Conservation (phyloP, 2,797 vertebrate species). For the Tolypeutes matacus region DNA sequence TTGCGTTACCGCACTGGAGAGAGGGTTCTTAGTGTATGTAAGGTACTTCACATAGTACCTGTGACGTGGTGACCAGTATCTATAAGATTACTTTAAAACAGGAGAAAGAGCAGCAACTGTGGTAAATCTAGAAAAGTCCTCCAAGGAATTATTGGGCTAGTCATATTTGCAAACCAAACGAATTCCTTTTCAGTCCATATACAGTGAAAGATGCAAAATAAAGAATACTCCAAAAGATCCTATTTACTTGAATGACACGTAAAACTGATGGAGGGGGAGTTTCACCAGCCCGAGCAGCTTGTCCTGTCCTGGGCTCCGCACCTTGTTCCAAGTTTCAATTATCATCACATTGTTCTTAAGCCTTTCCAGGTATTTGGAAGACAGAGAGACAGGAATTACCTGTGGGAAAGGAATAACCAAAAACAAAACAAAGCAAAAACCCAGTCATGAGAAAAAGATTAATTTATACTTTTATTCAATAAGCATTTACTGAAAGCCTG, state of each 20-base stretch:
- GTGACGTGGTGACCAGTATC: background rate
- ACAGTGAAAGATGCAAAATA: constrained; percentile 67
- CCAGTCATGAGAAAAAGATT: constrained; percentile 55
- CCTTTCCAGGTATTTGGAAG: constrained; percentile 91
- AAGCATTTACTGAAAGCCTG: constrained; percentile 29
- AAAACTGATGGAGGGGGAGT: constrained; percentile 97
- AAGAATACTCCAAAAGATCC: constrained; percentile 70
- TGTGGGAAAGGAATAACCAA: constrained; percentile 77
- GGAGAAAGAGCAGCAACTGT: constrained; percentile 35
- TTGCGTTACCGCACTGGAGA: too few relatives aligned
- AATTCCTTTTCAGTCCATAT: constrained; percentile 53
- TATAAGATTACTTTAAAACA: constrained; percentile 3
- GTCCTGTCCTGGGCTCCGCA: constrained; percentile 89
- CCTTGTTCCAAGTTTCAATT: constrained; percentile 96
- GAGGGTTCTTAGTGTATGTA: constrained; percentile 36
- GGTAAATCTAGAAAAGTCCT: constrained; percentile 43
- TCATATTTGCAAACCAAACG: constrained; percentile 55
- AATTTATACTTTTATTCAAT: constrained; percentile 63
- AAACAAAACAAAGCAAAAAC: background rate
- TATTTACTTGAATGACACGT: constrained; percentile 96
- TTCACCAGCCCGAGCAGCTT: constrained; percentile 95
- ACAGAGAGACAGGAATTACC: constrained; percentile 95
- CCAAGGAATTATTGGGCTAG: background rate
- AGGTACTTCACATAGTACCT: constrained; percentile 7
- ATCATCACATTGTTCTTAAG: constrained; percentile 97